Evolutionary conservation across 2,113 vertebrate species (phyloP).

Genomic region (Argyrosomus japonicus): DNA sequence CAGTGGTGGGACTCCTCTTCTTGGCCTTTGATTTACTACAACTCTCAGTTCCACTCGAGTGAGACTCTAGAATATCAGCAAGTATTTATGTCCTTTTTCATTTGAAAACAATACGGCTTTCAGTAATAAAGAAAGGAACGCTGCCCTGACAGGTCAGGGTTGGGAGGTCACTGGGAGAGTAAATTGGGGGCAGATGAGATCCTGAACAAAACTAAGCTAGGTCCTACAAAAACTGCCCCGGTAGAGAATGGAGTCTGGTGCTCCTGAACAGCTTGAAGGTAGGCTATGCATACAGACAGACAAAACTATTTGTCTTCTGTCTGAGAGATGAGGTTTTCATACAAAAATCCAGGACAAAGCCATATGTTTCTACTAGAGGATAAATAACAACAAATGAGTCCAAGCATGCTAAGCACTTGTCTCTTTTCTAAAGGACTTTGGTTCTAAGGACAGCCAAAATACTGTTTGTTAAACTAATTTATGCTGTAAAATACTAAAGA

Average conservation of each 20-base stretch:
- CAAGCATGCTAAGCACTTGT: constrained; percentile 42
- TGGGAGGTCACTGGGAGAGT: constrained; percentile 91
- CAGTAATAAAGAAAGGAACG: constrained; percentile 82
- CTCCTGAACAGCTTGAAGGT: constrained; percentile 49
- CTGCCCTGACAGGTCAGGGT: constrained; percentile 87
- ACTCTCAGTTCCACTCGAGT: constrained; percentile 76
- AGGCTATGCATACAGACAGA: constrained; percentile 38
- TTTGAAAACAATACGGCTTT: constrained; percentile 84
- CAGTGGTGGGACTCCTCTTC: constrained; percentile 65
- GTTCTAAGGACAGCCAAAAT: background rate
- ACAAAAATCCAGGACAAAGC: constrained; percentile 21
- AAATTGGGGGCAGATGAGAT: constrained; percentile 98
- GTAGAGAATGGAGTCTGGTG: constrained; percentile 42
- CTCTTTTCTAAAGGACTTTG: constrained; percentile 10
- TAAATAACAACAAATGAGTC: constrained; percentile 27
- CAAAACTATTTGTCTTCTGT: constrained; percentile 29
- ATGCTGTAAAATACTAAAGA: background rate
- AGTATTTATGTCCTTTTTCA: constrained; percentile 83
- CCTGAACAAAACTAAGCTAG: constrained; percentile 82
- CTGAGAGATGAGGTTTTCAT: constrained; percentile 13
- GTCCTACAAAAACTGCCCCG: constrained; percentile 78
- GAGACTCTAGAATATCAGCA: constrained; percentile 76
- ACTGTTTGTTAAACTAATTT: background rate
- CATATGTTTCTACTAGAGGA: constrained; percentile 25
- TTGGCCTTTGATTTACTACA: constrained; percentile 79